A percentile compares a stretch with the other conserved stretches of the same genome.
phyloP scores from a whole-genome alignment of 2,113 vertebrate species.

The Columba livia region DNA sequence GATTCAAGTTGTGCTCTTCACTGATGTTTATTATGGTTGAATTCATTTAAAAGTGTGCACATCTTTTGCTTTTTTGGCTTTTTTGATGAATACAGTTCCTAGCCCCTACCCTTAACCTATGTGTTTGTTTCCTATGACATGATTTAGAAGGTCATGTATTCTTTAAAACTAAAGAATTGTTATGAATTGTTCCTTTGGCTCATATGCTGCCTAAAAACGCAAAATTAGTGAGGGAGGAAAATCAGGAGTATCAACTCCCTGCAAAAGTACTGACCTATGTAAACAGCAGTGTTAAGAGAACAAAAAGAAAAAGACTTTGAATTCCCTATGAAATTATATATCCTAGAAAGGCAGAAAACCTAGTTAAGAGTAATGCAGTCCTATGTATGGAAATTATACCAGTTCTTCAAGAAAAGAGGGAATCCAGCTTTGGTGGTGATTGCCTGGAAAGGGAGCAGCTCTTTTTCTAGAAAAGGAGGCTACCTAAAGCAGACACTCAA shows the following conservation, averaged over 20 bases:
- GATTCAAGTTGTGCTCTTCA: background rate
- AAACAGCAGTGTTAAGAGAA: background rate
- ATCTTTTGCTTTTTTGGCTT: background rate
- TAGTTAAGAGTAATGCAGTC: background rate
- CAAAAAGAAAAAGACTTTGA: background rate
- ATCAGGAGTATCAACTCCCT: background rate
- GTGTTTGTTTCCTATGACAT: background rate
- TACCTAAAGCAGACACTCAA: background rate
- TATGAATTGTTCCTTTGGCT: background rate
- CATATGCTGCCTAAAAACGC: background rate
- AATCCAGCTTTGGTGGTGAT: background rate
- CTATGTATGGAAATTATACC: background rate
- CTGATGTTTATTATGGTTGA: background rate
- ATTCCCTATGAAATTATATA: background rate
- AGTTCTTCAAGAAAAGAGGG: background rate
- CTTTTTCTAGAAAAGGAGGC: background rate
- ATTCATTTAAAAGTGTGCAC: background rate
- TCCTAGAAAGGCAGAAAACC: background rate
- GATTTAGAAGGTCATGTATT: background rate
- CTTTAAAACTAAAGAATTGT: background rate
- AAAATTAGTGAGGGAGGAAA: fast-evolving
- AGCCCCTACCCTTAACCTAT: background rate
- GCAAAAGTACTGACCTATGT: background rate
- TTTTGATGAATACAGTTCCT: background rate
- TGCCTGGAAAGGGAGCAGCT: background rate